These are phyloP conservation scores for Drosophila demipolita DNA, from an alignment of 2,888 invertebrate species.

Conservation along the genomic window DNA sequence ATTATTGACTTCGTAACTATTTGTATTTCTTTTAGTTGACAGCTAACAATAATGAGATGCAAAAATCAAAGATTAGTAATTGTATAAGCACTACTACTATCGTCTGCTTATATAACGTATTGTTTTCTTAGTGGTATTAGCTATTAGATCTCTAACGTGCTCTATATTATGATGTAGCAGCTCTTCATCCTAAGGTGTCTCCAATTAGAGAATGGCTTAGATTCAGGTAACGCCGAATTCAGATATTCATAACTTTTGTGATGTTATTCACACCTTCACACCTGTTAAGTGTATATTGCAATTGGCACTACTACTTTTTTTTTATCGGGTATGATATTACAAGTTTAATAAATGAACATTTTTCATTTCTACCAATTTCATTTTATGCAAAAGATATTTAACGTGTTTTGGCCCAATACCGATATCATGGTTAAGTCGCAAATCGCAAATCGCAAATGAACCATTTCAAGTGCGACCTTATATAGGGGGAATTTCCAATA, in stretches of 20 bases:
- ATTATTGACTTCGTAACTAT: constrained; percentile 8
- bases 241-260: background rate
- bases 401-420: background rate
- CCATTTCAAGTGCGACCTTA: background rate
- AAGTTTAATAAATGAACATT: background rate
- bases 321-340: background rate
- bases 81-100: background rate
- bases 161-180: background rate
- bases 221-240: background rate
- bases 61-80: constrained; percentile 14
- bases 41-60: background rate
- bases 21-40: background rate
- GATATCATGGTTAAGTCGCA: constrained; percentile 22
- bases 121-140: constrained; percentile 4
- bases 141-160: constrained; percentile 21
- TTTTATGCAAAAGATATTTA: background rate
- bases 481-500: background rate
- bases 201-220: background rate
- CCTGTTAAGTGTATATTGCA: background rate
- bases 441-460: background rate
- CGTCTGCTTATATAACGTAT: background rate
- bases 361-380: background rate
- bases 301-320: background rate
- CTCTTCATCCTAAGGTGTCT: background rate
- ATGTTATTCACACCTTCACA: background rate